These are phyloP conservation scores for Sebastes ruberrimus DNA, from an alignment of 2,797 vertebrate species.

Conservation along the genomic window DNA sequence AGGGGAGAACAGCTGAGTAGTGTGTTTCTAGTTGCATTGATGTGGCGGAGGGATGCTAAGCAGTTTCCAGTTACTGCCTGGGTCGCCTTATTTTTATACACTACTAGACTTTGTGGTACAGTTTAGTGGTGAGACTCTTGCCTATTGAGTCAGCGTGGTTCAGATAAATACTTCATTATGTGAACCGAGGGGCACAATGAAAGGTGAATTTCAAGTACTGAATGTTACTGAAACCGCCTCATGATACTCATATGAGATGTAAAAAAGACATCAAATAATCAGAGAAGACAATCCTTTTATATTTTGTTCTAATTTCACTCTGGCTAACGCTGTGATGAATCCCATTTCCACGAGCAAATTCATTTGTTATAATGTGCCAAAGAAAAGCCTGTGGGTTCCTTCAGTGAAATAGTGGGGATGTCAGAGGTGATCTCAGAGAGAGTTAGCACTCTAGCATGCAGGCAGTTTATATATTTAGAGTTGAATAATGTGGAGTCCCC, in stretches of 20 bases:
- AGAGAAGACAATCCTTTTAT: neutral
- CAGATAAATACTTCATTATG: constrained; percentile 82
- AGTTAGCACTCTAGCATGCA: constrained; percentile 49
- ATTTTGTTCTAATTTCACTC: constrained; percentile 17
- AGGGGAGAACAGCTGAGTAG: constrained; percentile 68
- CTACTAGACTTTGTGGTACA: constrained; percentile 65
- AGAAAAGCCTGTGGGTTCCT: constrained; percentile 59
- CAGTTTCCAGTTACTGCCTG: constrained; percentile 70
- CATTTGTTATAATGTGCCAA: constrained; percentile 53
- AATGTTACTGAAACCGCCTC: neutral
- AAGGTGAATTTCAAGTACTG: constrained; percentile 48
- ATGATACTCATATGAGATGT: neutral
- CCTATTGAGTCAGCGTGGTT: constrained; percentile 77
- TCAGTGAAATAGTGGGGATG: constrained; percentile 56
- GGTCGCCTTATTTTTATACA: constrained; percentile 69
- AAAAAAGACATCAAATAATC: constrained; percentile 1
- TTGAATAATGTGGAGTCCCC: constrained; percentile 80
- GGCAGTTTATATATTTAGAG: constrained; percentile 75
- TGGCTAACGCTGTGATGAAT: constrained; percentile 30
- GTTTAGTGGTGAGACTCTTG: constrained; percentile 62
- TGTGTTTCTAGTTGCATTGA: constrained; percentile 70
- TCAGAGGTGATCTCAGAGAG: constrained; percentile 65
- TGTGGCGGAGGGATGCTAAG: constrained; percentile 69
- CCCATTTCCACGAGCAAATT: constrained; percentile 36
- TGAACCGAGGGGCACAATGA: constrained; percentile 62